Percentiles rank a stretch among this genome's conserved stretches.
Conservation (phyloP, 1,140 invertebrate genomes). For the Bemisia tabaci region DNA sequence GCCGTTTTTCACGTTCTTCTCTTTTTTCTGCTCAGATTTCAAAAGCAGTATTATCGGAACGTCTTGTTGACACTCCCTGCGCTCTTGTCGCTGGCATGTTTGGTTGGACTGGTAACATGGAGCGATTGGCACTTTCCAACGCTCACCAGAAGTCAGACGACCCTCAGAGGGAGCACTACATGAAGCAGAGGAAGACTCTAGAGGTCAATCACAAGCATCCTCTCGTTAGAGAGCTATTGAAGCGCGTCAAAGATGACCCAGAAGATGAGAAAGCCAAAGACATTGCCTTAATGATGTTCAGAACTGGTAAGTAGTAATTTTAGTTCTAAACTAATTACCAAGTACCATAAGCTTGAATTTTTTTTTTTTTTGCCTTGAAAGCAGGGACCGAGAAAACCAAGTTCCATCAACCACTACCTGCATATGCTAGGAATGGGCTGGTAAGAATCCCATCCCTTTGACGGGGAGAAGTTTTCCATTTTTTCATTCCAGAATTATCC, state of each 20-base stretch:
- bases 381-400: no score
- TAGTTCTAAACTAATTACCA: no score
- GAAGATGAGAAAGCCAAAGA: slow-evolving; percentile 69
- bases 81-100: slow-evolving; percentile 93
- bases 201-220: slow-evolving; percentile 98
- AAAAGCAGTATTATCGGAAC: slow-evolving; percentile 77
- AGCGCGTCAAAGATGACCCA: slow-evolving; percentile 62
- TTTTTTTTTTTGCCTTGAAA: no score
- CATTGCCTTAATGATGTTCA: slow-evolving; percentile 84
- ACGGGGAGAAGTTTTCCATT: no score
- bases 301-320: slow-evolving; percentile 50
- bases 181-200: slow-evolving; percentile 92
- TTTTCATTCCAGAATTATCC: no score
- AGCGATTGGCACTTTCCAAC: slow-evolving; percentile 87
- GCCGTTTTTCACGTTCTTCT: no score
- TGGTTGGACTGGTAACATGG: slow-evolving; percentile 99
- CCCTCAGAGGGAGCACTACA: slow-evolving; percentile 77
- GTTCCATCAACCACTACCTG: no score
- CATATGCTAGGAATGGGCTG: no score
- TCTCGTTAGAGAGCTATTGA: slow-evolving; percentile 78
- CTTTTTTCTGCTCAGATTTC: slow-evolving; percentile 49
- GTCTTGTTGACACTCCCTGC: slow-evolving; percentile 84
- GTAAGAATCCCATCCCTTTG: no score
- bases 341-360: no score
- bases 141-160: slow-evolving; percentile 94